Evolutionary conservation across 1,140 invertebrate genomes (phyloP).

Genomic region (Notospermus geniculatus): DNA sequence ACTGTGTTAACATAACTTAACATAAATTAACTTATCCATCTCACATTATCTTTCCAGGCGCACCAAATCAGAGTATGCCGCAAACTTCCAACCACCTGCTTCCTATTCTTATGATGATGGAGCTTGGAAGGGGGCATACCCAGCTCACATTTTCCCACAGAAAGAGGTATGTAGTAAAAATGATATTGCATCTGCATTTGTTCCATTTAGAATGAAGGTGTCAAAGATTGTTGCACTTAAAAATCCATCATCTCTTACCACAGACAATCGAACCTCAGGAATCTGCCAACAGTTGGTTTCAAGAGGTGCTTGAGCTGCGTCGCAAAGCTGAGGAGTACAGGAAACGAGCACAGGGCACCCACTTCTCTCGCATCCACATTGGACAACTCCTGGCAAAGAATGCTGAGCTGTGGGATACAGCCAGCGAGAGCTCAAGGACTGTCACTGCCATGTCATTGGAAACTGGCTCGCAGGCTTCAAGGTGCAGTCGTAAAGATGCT

Average conservation of each 20-base stretch:
- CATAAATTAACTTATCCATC: not conserved
- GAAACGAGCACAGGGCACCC: slow-evolving; percentile 46
- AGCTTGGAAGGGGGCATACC: slow-evolving; percentile 46
- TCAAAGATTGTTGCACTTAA: too few species aligned
- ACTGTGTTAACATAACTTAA: too few species aligned
- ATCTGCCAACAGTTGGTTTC: slow-evolving; percentile 38
- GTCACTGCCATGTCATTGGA: slow-evolving; percentile 44
- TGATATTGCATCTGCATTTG: not conserved
- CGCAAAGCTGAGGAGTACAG: slow-evolving; percentile 49
- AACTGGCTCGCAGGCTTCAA: not conserved
- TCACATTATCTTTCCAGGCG: slow-evolving; percentile 26
- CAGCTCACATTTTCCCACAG: slow-evolving; percentile 34
- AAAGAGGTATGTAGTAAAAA: not conserved
- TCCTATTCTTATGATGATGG: slow-evolving; percentile 40
- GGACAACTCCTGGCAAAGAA: slow-evolving; percentile 49
- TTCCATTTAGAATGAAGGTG: too few species aligned
- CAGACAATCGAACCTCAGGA: slow-evolving; percentile 1
- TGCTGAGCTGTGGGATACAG: slow-evolving; percentile 41
- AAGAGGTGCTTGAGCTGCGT: slow-evolving; percentile 50
- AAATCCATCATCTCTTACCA: too few species aligned
- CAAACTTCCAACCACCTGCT: slow-evolving; percentile 43
- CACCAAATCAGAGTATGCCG: slow-evolving; percentile 36
- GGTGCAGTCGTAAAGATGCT: slow-evolving; percentile 13
- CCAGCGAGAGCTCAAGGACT: slow-evolving; percentile 24
- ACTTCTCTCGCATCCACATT: slow-evolving; percentile 51